phyloP scores from a whole-genome alignment of 2,113 vertebrate species.

The Lasiurus cinereus region DNA sequence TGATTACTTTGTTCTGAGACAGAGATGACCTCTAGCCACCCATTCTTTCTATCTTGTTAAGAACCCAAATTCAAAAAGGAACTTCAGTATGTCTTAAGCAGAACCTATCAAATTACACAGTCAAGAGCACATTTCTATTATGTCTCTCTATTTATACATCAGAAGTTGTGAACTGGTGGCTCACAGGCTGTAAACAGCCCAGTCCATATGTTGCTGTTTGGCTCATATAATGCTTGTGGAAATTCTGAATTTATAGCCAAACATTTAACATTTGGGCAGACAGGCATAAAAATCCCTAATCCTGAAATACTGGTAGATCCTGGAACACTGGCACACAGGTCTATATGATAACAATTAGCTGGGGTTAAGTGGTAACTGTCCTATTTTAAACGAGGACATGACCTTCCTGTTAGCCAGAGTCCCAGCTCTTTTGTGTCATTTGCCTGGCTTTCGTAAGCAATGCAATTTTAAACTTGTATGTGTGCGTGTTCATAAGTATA shows the following conservation, averaged over 20 bases:
- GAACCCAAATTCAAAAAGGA: constrained; percentile 29
- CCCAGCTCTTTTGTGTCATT: neutral
- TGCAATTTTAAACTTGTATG: neutral
- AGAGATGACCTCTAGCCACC: neutral
- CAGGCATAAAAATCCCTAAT: constrained; percentile 15
- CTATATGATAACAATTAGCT: neutral
- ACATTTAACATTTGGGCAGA: constrained; percentile 10
- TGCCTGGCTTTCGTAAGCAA: neutral
- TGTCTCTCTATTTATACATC: neutral
- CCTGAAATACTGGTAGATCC: neutral
- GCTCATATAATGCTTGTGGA: neutral
- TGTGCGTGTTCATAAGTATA: neutral
- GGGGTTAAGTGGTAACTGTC: neutral
- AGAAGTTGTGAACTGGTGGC: neutral
- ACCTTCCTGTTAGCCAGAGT: neutral
- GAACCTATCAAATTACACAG: neutral
- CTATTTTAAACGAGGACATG: neutral
- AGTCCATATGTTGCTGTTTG: neutral
- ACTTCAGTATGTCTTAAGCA: neutral
- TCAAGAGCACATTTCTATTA: neutral
- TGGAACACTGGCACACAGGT: neutral
- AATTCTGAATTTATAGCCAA: constrained; percentile 50
- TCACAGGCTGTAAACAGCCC: neutral
- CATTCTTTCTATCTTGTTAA: neutral
- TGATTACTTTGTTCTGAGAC: neutral